Conservation (phyloP, 2,113 vertebrate species). For the Cairina moschata region DNA sequence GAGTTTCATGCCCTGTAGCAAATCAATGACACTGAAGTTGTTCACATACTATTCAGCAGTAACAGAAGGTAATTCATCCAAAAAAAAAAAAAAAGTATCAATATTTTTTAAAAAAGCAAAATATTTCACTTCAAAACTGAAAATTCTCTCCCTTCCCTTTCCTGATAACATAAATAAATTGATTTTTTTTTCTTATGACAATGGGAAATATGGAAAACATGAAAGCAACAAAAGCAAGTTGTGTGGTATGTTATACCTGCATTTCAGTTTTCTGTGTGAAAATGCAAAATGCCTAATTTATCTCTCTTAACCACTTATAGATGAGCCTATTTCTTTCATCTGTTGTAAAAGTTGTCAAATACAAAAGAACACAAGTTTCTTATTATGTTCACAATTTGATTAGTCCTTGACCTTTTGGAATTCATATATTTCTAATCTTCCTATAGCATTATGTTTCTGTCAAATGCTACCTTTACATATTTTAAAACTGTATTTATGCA, state of each 20-base stretch:
- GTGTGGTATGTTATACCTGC: not conserved
- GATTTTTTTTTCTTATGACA: not conserved
- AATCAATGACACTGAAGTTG: not conserved
- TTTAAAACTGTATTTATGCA: not conserved
- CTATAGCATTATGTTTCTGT: not conserved
- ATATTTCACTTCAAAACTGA: not conserved
- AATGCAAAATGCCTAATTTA: not conserved
- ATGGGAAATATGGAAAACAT: not conserved
- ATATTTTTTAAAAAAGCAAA: not conserved
- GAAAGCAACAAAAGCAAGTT: not conserved
- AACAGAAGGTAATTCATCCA: not conserved
- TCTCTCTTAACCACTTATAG: fast-evolving
- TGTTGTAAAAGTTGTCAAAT: not conserved
- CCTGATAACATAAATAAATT: not conserved
- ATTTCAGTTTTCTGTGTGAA: not conserved
- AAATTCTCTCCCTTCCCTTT: not conserved
- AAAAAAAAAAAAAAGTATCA: not conserved
- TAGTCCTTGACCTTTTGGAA: slow-evolving; percentile 2
- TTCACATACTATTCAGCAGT: not conserved
- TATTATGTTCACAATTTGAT: not conserved
- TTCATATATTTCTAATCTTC: not conserved
- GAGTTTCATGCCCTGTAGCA: not conserved
- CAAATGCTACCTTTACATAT: not conserved
- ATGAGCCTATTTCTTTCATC: not conserved
- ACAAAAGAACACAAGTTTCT: not conserved